phyloP scores from a whole-genome alignment of 2,797 vertebrate species.

The Enteromius anoplus region DNA sequence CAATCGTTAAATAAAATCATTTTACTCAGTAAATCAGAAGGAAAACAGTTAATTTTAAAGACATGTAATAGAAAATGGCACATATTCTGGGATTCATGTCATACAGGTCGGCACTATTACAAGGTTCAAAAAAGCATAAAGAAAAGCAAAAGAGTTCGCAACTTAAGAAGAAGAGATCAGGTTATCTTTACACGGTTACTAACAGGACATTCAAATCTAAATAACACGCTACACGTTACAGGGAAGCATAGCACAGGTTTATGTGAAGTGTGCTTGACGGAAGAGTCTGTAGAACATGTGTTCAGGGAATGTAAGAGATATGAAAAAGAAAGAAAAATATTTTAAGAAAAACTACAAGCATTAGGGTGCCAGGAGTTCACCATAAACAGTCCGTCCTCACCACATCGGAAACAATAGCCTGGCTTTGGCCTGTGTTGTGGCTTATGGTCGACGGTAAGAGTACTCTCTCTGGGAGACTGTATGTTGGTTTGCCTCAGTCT shows the following conservation, averaged over 20 bases:
- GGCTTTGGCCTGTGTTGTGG: too few relatives aligned
- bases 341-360: neutral
- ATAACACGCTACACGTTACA: neutral
- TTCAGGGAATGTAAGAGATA: neutral
- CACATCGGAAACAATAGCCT: too few relatives aligned
- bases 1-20: too few relatives aligned
- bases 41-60: neutral
- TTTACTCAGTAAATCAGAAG: neutral
- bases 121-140: neutral
- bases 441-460: too few relatives aligned
- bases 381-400: neutral
- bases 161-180: neutral
- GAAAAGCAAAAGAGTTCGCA: neutral
- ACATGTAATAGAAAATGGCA: neutral
- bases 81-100: neutral
- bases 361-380: neutral
- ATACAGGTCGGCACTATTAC: neutral
- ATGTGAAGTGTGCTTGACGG: neutral
- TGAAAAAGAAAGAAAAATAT: neutral
- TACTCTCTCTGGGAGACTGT: too few relatives aligned
- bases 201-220: neutral
- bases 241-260: neutral
- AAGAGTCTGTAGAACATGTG: neutral
- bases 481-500: too few relatives aligned
- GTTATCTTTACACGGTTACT: neutral